Conservation (phyloP, 2,113 vertebrate genomes). For the Pseudopodoces humilis region DNA sequence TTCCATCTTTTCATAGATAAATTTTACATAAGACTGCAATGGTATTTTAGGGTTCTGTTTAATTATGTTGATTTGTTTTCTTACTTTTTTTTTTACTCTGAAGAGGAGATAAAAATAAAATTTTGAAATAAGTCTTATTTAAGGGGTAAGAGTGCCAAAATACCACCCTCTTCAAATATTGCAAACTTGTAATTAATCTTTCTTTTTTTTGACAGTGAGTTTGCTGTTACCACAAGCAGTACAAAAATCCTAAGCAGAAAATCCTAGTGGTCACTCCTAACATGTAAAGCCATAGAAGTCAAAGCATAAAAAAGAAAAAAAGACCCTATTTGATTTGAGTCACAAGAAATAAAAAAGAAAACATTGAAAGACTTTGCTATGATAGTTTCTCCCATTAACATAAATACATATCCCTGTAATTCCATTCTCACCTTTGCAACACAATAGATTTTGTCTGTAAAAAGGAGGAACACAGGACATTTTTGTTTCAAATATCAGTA, state of each 20-base stretch:
- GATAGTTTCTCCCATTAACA: neutral
- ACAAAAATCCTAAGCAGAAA: neutral
- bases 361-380: neutral
- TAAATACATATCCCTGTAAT: neutral
- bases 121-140: neutral
- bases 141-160: neutral
- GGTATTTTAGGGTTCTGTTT: neutral
- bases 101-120: neutral
- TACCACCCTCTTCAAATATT: neutral
- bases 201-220: neutral
- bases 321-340: neutral
- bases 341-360: neutral
- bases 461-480: neutral
- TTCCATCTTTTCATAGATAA: neutral
- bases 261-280: neutral
- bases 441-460: neutral
- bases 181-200: neutral
- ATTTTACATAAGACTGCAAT: neutral
- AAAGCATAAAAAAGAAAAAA: neutral
- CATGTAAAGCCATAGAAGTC: neutral
- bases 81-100: neutral
- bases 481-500: neutral
- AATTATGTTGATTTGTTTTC: neutral
- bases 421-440: neutral
- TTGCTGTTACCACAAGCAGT: neutral